Percentiles rank a stretch among this genome's conserved stretches.
Conservation (phyloP, 2,888 invertebrate species). For the Drosophila suboccidentalis region DNA sequence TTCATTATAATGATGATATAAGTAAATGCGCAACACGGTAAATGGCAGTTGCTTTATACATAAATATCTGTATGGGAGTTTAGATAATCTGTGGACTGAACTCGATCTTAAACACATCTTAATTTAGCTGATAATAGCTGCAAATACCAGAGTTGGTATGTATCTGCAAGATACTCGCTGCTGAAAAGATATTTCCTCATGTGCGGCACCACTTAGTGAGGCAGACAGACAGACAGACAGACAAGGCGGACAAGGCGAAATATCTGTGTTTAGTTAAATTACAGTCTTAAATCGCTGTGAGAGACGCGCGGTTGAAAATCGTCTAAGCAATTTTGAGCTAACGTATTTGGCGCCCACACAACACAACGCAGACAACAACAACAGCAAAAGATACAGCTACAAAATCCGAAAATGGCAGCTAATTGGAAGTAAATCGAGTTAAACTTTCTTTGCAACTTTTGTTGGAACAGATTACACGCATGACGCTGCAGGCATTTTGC, state of each 20-base stretch:
- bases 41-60: neutral
- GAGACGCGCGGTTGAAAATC: conserved; percentile 22
- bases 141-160: conserved; percentile 27
- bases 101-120: conserved; percentile 45
- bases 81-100: conserved; percentile 7
- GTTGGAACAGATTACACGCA: conserved; percentile 69
- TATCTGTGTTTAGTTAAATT: conserved; percentile 74
- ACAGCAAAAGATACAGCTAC: conserved; percentile 8
- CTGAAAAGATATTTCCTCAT: conserved; percentile 20
- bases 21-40: conserved; percentile 5
- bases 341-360: conserved; percentile 74
- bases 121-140: conserved; percentile 49
- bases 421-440: conserved; percentile 77
- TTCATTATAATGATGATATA: conserved; percentile 13
- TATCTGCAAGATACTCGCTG: conserved; percentile 11
- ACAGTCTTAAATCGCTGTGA: conserved; percentile 51
- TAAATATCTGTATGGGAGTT: conserved; percentile 6
- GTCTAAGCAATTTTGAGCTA: conserved; percentile 65
- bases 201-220: conserved; percentile 61
- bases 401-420: conserved; percentile 70
- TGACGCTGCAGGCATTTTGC: conserved; percentile 68
- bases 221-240: conserved; percentile 17
- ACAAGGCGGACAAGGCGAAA: conserved; percentile 45
- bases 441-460: conserved; percentile 66
- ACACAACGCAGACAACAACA: conserved; percentile 17